phyloP scores from a whole-genome alignment of 2,888 invertebrate species.

The Sminthurinus aureus region DNA sequence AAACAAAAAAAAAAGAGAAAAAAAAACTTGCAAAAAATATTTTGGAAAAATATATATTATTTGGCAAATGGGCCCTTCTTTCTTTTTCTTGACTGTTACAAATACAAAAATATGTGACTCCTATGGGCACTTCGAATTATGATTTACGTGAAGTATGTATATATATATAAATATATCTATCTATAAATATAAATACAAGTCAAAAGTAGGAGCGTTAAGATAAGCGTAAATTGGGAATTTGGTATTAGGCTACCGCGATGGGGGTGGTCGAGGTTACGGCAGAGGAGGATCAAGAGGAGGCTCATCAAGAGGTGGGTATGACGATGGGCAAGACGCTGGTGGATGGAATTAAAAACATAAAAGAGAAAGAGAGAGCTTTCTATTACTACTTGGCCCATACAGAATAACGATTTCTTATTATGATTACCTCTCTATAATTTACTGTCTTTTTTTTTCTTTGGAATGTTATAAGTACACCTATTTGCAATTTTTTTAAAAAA shows the following conservation, averaged over 20 bases:
- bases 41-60: background rate
- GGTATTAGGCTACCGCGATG: constrained; percentile 63
- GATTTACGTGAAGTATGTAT: constrained; percentile 9
- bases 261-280: constrained; percentile 64
- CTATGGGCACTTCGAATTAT: background rate
- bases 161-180: background rate
- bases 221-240: constrained; percentile 64
- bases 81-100: constrained; percentile 2
- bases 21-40: no score
- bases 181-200: background rate
- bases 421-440: background rate
- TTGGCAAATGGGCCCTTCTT: background rate
- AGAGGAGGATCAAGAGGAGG: constrained; percentile 52
- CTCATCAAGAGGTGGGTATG: constrained; percentile 64
- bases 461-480: background rate
- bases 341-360: constrained; percentile 46
- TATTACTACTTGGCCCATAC: constrained; percentile 41
- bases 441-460: background rate
- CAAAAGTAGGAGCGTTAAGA: constrained; percentile 64
- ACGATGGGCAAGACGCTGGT: constrained; percentile 61
- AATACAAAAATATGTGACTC: background rate
- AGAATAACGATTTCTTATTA: constrained; percentile 27
- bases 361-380: constrained; percentile 40
- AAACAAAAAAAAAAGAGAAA: no score
- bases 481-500: background rate